These are phyloP conservation scores for Lordiphosa mommai DNA, from an alignment of 1,140 invertebrate genomes.

Conservation along the genomic window DNA sequence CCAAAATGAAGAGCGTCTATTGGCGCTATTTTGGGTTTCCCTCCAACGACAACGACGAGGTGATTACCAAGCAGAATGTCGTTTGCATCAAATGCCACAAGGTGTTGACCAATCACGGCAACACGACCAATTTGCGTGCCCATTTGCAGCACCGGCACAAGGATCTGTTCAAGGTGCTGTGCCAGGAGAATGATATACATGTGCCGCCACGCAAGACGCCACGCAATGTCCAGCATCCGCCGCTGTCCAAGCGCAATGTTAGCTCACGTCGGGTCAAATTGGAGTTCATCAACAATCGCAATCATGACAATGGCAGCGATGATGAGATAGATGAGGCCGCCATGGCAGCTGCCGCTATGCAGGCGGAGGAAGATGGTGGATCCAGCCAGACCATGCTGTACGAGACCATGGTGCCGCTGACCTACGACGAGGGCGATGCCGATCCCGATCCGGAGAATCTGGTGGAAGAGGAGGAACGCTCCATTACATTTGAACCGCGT, in stretches of 20 bases:
- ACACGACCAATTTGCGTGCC: constrained; percentile 84
- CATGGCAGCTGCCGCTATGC: constrained; percentile 57
- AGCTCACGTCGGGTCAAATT: constrained; percentile 58
- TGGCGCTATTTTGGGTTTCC: constrained; percentile 86
- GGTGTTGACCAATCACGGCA: constrained; percentile 84
- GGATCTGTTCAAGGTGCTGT: constrained; percentile 63
- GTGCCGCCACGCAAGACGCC: constrained; percentile 68
- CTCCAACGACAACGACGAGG: constrained; percentile 82
- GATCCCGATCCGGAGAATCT: constrained; percentile 58
- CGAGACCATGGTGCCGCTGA: constrained; percentile 68
- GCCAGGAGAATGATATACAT: constrained; percentile 68
- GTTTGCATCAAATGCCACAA: constrained; percentile 84
- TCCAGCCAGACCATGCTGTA: constrained; percentile 66
- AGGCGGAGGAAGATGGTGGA: constrained; percentile 58
- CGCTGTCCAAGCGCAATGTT: constrained; percentile 58
- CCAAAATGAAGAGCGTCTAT: constrained; percentile 83
- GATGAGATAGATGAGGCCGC: constrained; percentile 62
- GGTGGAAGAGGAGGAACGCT: constrained; percentile 58
- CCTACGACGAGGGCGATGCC: constrained; percentile 68
- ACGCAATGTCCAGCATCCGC: constrained; percentile 56
- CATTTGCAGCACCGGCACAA: constrained; percentile 84
- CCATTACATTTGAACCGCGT: constrained; percentile 39
- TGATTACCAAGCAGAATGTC: constrained; percentile 84
- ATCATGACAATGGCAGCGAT: constrained; percentile 54
- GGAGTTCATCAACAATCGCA: constrained; percentile 55